Evolutionary conservation across 1,140 invertebrate species (phyloP), one percentile per base, ranked within the genome.

Genomic region (Drosophila pseudoobscura): DNA sequence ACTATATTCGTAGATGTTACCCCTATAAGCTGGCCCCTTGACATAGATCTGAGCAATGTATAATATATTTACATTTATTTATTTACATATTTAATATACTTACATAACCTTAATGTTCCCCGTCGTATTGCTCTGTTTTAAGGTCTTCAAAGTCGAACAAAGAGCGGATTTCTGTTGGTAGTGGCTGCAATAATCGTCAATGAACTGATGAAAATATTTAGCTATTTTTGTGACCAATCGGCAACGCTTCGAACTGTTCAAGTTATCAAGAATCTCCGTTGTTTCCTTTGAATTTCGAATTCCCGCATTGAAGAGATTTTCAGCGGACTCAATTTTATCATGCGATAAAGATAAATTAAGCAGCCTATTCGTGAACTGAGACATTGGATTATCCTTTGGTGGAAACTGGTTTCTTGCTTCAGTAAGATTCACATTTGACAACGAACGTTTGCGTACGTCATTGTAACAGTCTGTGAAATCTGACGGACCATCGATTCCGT

Each of bases 91-190:
- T 17, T 17, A 17, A 17, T 17, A 17, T 24, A 41, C 45, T 22
- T 20, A 80, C 78, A 76, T 54, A 8, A 73, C 24, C 31, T 74
- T 45, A 3, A 73, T n/a, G 31, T 82, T 80, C 8, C 64, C 47
- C 1, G 41, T 17, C 22, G 17, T 39, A 29, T 39, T 63, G 2
- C 39, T 35, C 35, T 68, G 41, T 7, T 15, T 47, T 15, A 78
- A 73, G 2, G 29, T 8, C 6, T 66, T 72, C 8, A 72, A 9
- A 3, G 45, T 66, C 3, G 22, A 2, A 46, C 54, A 82, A 20
- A 80, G 17, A 0, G 62, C 20, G 3, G 26, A 49, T 43, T 77
- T 82, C 7, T 63, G 8, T 55, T 80, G 78, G 0, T 35, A 22
- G n/a, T 8, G 1, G 17, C 53, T 56, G 46, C 41, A 15, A 22